Percentiles rank a stretch among this genome's conserved stretches.
Conservation (phyloP, 2,113 vertebrate genomes). For the Progne subis region DNA sequence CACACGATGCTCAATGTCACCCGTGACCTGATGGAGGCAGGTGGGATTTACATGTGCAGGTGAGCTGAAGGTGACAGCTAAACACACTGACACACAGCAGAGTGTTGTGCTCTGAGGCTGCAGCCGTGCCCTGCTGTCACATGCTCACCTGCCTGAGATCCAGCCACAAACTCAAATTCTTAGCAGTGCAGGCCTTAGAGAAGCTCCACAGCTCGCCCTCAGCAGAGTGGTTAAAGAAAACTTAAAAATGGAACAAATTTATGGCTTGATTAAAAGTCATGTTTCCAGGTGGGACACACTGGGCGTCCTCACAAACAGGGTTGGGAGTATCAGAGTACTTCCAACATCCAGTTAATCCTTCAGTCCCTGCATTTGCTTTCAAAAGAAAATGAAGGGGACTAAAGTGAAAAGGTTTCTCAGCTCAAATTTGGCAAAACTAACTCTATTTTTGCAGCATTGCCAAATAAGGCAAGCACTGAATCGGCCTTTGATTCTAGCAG, state of each 20-base stretch:
- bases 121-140: not conserved
- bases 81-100: not conserved
- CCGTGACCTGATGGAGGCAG: not conserved
- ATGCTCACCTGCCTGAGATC: not conserved
- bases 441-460: not conserved
- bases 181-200: not conserved
- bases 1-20: accelerated
- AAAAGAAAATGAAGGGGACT: not conserved
- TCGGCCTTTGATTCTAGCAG: conserved; percentile 8
- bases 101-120: accelerated
- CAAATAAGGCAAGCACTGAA: conserved; percentile 1
- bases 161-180: not conserved
- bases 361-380: not conserved
- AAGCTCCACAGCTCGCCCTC: accelerated
- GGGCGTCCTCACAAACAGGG: not conserved
- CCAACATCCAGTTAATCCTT: not conserved
- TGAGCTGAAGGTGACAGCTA: not conserved
- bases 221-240: not conserved
- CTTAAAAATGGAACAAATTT: conserved; percentile 2
- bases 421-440: not conserved
- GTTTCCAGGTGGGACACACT: not conserved
- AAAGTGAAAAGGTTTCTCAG: not conserved
- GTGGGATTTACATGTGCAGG: not conserved
- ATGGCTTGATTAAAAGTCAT: not conserved
- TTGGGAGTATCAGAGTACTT: not conserved